Conservation (phyloP, 30 jellyfish, hydroid and myxozoan genomes). For the Hydractinia symbiolongicarpus region DNA sequence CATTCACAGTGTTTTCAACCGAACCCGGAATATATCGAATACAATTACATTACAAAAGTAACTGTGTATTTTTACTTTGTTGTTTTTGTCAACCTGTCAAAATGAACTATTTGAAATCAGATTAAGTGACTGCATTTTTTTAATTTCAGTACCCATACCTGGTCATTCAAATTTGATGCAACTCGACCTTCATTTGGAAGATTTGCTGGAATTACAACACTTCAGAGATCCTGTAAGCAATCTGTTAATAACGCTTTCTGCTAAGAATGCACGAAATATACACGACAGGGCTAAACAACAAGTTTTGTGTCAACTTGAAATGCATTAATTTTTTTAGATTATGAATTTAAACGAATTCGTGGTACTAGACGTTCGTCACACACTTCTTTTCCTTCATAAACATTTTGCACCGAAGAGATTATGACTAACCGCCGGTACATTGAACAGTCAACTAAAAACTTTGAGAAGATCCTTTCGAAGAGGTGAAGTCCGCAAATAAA, state of each 20-base stretch:
- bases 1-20: slow-evolving; percentile 61
- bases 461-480: slow-evolving; percentile 29
- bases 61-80: background rate
- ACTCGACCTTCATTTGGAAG: slow-evolving; percentile 75
- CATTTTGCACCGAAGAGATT: slow-evolving; percentile 44
- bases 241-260: no score
- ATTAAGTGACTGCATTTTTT: background rate
- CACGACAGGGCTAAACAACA: no score
- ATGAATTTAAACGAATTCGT: slow-evolving; percentile 68
- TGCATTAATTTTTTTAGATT: slow-evolving; percentile 36
- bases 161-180: slow-evolving; percentile 74
- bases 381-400: slow-evolving; percentile 68
- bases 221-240: slow-evolving; percentile 84
- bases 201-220: slow-evolving; percentile 80
- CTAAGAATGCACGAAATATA: no score
- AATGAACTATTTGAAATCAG: background rate
- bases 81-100: background rate
- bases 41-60: slow-evolving; percentile 70
- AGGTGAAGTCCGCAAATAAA: slow-evolving; percentile 3
- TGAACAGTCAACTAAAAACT: slow-evolving; percentile 28
- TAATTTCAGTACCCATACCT: slow-evolving; percentile 67
- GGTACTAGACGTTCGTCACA: slow-evolving; percentile 78
- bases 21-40: slow-evolving; percentile 88
- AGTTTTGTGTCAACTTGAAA: no score
- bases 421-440: slow-evolving; percentile 49